Evolutionary conservation across 2,797 vertebrate species (phyloP), one percentile per base, ranked within the genome.

Genomic region (Meda fulgida): DNA sequence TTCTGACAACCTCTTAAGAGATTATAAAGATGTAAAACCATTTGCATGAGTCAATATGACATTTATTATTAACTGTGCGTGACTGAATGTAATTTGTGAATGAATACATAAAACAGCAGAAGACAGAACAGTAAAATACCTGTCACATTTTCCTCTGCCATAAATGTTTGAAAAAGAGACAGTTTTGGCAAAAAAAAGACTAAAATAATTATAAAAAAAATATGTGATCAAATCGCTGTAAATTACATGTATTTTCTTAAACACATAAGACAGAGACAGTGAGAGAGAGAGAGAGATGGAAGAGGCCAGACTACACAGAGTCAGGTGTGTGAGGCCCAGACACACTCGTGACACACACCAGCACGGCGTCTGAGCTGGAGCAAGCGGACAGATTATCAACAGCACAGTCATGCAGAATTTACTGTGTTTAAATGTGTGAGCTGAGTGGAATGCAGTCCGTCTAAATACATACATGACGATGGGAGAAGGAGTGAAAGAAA

Each of bases 391-490:
- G 73, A 84, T 84, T 84, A 84, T 84, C 82, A 86, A 86, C 85
- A 86, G 75, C 79, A 76, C 77, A 86, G 90, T 92, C 92, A 92
- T 89, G 87, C 83, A 89, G 89, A 93, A 93, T 94, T 94, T 93
- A 94, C 90, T 93, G 93, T 94, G 94, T 95, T 95, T 95, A 94
- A 90, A 86, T 29, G 88, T 89, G 78, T 88, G 87, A 87, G 88
- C 84, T 87, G 88, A 58, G 84, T 89, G 93, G 94, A 95, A 95
- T 95, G 94, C 89, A 91, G 92, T 92, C 92, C 88, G 86, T 90
- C 89, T 90, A 93, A 93, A 95, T 93, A 93, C 93, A 93, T 92
- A 91, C 92, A 92, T 94, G 90, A 93, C 86, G 89, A 66, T 95
- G 95, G 95, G 94, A 93, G 92, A 94, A 93, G 92, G 92, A 78